Conservation (phyloP, 2,888 invertebrate species). For the Actias luna region DNA sequence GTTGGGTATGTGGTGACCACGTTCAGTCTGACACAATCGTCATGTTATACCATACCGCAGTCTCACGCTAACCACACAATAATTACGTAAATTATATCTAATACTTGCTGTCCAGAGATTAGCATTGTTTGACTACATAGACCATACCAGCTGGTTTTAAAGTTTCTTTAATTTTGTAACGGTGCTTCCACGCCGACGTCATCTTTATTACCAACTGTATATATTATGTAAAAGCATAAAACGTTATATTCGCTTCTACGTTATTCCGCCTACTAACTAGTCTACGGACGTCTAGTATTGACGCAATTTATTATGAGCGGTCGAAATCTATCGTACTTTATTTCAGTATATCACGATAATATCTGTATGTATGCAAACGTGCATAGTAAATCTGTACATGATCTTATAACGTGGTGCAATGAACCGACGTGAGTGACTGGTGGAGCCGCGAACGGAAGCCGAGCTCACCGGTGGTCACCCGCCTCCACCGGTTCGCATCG, state of each 20-base stretch:
- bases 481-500: slow-evolving; percentile 54
- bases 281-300: slow-evolving; percentile 15
- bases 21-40: no score
- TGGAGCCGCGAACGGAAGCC: slow-evolving; percentile 51
- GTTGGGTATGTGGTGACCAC: no score
- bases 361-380: background rate
- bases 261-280: slow-evolving; percentile 2
- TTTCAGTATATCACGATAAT: slow-evolving; percentile 17
- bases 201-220: slow-evolving; percentile 19
- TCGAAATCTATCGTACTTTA: slow-evolving; percentile 16
- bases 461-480: slow-evolving; percentile 45
- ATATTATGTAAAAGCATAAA: background rate
- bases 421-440: slow-evolving; percentile 46
- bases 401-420: slow-evolving; percentile 43
- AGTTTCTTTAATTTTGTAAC: background rate
- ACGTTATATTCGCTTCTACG: slow-evolving; percentile 2
- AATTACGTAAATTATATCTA: no score
- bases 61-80: no score
- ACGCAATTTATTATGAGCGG: slow-evolving; percentile 14
- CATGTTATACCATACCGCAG: no score
- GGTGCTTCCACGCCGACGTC: slow-evolving; percentile 9
- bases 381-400: slow-evolving; percentile 12
- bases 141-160: no score
- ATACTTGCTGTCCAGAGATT: no score
- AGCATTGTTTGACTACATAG: no score